Evolutionary conservation across 2,888 invertebrate genomes (phyloP).

Genomic region (Folsomia candida): DNA sequence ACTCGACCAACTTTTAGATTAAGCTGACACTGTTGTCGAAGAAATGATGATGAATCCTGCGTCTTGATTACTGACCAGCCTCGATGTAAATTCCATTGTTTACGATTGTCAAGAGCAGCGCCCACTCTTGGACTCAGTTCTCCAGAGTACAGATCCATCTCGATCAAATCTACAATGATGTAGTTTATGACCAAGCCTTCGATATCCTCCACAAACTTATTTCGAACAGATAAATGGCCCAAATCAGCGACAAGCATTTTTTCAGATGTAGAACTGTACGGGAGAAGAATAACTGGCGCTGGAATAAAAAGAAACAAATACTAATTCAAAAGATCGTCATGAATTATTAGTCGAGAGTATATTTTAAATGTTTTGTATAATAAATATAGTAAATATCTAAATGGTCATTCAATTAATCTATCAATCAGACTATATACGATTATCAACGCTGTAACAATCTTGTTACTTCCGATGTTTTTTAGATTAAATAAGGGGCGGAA

Average conservation of each 20-base stretch:
- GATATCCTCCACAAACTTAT: conserved; percentile 61
- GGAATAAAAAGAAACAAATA: too few species aligned
- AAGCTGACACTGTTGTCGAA: conserved; percentile 79
- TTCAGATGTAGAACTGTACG: conserved; percentile 75
- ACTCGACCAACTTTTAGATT: conserved; percentile 79
- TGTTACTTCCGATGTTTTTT: too few species aligned
- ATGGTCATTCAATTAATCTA: too few species aligned
- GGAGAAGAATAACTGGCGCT: conserved; percentile 83
- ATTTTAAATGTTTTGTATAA: too few species aligned
- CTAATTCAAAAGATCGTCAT: too few species aligned
- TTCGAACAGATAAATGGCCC: conserved; percentile 72
- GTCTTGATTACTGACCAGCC: conserved; percentile 59
- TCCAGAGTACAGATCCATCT: conserved; percentile 73
- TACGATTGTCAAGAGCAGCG: conserved; percentile 10
- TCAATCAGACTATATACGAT: too few species aligned
- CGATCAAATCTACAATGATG: conserved; percentile 66
- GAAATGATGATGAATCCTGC: conserved; percentile 66
- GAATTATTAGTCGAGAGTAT: too few species aligned
- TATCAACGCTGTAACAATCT: too few species aligned
- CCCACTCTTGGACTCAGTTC: not conserved
- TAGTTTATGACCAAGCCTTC: conserved; percentile 31
- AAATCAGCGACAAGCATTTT: conserved; percentile 78
- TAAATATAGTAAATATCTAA: too few species aligned
- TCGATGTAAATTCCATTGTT: conserved; percentile 55
- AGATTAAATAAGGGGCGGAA: too few species aligned